Evolutionary conservation across 2,113 vertebrate genomes (phyloP).

Genomic region (Marmota flaviventris): DNA sequence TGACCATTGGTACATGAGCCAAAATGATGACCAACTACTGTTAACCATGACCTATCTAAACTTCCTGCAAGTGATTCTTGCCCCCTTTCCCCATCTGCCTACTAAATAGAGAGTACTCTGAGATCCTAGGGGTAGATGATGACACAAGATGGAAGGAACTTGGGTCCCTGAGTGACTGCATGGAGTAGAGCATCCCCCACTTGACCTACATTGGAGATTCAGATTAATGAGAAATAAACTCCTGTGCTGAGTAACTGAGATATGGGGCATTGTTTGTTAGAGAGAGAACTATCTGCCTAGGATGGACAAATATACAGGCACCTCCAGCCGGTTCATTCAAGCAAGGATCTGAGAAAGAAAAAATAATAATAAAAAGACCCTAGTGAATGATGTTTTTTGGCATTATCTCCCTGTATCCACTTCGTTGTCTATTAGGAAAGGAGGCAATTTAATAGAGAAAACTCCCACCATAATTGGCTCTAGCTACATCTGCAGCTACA

Average conservation of each 20-base stretch:
- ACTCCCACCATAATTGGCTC: neutral
- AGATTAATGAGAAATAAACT: neutral
- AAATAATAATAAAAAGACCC: neutral
- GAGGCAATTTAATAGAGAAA: neutral
- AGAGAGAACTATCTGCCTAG: neutral
- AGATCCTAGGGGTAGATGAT: neutral
- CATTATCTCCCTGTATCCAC: neutral
- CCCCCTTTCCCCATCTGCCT: neutral
- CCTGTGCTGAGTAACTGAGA: neutral
- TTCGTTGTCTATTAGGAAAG: neutral
- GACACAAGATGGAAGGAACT: neutral
- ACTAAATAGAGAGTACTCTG: neutral
- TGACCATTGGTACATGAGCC: neutral
- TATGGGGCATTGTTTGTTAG: neutral
- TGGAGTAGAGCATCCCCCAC: neutral
- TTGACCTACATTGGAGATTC: neutral
- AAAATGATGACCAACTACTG: neutral
- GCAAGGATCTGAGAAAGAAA: neutral
- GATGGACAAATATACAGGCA: neutral
- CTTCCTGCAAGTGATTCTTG: neutral
- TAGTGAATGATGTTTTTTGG: neutral
- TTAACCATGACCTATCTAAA: neutral
- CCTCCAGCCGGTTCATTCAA: neutral
- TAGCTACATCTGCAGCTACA: neutral
- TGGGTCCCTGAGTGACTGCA: neutral